These are phyloP conservation scores for Pachyseris speciosa DNA, from an alignment of 64 coral and sea anemone species.

Conservation along the genomic window DNA sequence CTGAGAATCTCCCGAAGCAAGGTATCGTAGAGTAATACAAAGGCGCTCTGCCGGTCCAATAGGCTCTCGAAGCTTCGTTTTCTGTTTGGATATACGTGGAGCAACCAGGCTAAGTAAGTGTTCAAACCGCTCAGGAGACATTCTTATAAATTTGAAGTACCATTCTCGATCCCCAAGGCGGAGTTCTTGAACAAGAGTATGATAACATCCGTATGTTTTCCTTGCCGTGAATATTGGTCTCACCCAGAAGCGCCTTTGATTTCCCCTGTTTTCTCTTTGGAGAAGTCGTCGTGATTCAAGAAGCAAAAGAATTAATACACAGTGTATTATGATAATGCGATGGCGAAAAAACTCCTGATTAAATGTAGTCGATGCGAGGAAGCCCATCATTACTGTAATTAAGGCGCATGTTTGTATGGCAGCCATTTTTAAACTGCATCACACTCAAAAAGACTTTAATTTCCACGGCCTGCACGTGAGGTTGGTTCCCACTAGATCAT, in stretches of 20 bases:
- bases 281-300: neutral
- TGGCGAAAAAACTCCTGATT: neutral
- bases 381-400: neutral
- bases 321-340: neutral
- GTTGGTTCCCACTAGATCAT: neutral
- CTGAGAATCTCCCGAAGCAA: slow-evolving; percentile 35
- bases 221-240: slow-evolving; percentile 6
- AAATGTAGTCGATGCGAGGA: neutral
- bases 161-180: slow-evolving; percentile 10
- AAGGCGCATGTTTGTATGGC: neutral
- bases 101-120: neutral
- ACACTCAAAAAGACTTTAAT: neutral
- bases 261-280: neutral
- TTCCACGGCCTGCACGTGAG: neutral
- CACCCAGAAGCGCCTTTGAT: slow-evolving; percentile 19
- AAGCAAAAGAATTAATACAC: slow-evolving; percentile 2
- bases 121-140: slow-evolving; percentile 7
- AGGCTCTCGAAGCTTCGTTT: slow-evolving; percentile 10
- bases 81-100: slow-evolving; percentile 5
- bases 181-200: slow-evolving; percentile 29
- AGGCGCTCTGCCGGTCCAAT: neutral
- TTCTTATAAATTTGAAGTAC: slow-evolving; percentile 18
- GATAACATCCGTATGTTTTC: slow-evolving; percentile 8
- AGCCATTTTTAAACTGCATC: neutral
- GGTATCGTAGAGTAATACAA: neutral